Percentiles rank a stretch among this genome's conserved stretches.
Evolutionary conservation across 2,113 vertebrate species (phyloP).

Genomic region (Erythrocercus mccallii): DNA sequence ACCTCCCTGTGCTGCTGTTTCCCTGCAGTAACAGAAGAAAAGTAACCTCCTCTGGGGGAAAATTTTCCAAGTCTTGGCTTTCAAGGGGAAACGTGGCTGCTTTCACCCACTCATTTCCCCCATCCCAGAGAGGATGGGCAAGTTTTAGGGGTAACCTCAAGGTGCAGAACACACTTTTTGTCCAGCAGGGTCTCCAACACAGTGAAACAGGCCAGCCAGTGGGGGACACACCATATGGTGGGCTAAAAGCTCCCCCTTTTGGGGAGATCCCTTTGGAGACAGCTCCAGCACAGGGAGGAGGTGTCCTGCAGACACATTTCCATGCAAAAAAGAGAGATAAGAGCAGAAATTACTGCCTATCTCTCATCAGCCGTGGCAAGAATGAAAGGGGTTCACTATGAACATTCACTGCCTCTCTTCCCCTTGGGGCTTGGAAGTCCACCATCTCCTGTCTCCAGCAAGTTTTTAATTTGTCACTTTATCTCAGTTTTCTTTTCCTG

Average conservation of each 20-base stretch:
- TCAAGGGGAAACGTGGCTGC: neutral
- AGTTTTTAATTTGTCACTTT: neutral
- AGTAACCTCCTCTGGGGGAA: neutral
- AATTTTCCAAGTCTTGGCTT: neutral
- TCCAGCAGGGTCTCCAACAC: neutral
- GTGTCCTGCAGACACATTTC: conserved; percentile 21
- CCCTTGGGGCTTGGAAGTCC: neutral
- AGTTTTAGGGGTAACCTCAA: neutral
- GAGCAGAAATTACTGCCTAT: neutral
- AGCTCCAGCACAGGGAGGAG: neutral
- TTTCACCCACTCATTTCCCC: neutral
- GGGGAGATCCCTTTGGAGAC: conserved; percentile 48
- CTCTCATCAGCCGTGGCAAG: neutral
- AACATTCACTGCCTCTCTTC: neutral
- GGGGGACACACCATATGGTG: neutral
- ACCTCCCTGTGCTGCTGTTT: neutral
- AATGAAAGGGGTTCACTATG: conserved; percentile 35
- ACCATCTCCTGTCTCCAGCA: neutral
- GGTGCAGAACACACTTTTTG: neutral
- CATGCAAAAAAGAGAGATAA: neutral
- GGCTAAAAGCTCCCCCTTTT: conserved; percentile 63
- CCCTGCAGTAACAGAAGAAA: neutral
- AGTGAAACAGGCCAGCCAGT: neutral
- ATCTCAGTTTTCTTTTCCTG: conserved; percentile 24
- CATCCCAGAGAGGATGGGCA: neutral